Conservation (phyloP, 2,888 invertebrate genomes). For the Parapristionchus giblindavisi region DNA sequence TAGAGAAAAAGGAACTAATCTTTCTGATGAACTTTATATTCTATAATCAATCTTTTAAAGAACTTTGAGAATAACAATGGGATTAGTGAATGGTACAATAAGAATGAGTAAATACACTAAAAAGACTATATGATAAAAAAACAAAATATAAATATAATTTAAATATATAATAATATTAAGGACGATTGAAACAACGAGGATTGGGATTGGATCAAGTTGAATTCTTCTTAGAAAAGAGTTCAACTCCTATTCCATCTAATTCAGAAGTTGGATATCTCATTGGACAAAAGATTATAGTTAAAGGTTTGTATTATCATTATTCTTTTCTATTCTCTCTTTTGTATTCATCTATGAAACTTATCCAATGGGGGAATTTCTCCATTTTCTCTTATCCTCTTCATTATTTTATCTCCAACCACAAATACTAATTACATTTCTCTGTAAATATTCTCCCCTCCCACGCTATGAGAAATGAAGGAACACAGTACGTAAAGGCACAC, state of each 20-base stretch:
- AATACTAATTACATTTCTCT: no score
- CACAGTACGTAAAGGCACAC: no score
- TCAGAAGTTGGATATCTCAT: constrained; percentile 78
- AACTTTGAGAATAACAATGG: no score
- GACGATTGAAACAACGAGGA: constrained; percentile 78
- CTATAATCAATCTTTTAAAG: no score
- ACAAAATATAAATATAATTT: background rate
- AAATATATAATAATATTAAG: constrained; percentile 40
- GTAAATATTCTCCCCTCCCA: no score
- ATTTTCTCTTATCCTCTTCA: no score
- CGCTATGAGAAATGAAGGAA: no score
- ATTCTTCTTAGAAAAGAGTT: constrained; percentile 77
- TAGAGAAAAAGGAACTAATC: no score
- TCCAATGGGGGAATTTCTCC: no score
- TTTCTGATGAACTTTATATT: no score
- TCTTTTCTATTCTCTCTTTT: background rate
- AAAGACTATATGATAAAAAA: background rate
- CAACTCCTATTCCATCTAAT: constrained; percentile 76
- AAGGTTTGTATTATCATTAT: constrained; percentile 72
- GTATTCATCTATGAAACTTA: background rate
- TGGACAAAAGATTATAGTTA: constrained; percentile 78
- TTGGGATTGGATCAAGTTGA: constrained; percentile 77
- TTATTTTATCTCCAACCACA: no score
- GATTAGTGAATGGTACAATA: no score
- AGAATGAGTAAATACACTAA: background rate